phyloP scores from a whole-genome alignment of 1,140 invertebrate species.

The Caenorhabditis briggsae region DNA sequence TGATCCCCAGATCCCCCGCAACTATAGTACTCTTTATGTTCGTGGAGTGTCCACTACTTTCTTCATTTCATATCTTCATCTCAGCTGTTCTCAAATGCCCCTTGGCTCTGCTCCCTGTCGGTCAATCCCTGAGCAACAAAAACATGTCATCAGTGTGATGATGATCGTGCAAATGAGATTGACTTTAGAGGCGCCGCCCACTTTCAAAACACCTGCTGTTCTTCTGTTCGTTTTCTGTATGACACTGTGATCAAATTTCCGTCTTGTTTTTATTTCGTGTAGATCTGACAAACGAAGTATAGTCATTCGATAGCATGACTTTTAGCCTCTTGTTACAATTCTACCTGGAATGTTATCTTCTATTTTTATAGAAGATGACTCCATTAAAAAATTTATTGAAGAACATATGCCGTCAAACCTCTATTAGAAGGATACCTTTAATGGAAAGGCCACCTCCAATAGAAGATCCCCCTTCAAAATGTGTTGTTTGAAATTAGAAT shows the following conservation, averaged over 20 bases:
- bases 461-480: too few relatives aligned
- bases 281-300: background rate
- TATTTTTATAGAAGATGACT: too few relatives aligned
- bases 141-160: constrained; percentile 20
- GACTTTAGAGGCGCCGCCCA: background rate
- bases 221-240: background rate
- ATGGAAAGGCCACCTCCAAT: too few relatives aligned
- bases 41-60: constrained; percentile 20
- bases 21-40: constrained; percentile 25
- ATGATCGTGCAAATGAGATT: background rate
- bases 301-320: background rate
- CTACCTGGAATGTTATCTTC: background rate
- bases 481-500: too few relatives aligned
- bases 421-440: too few relatives aligned
- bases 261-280: background rate
- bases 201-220: constrained; percentile 9
- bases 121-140: constrained; percentile 29
- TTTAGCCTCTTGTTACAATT: background rate
- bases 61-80: constrained; percentile 18
- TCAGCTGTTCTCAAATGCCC: constrained; percentile 48
- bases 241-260: constrained; percentile 22
- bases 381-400: too few relatives aligned
- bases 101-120: constrained; percentile 27
- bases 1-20: background rate
- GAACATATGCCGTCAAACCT: too few relatives aligned